Base-by-base conservation (phyloP, 92 coral and sea anemone species). In the Epizoanthus fatuus region DNA sequence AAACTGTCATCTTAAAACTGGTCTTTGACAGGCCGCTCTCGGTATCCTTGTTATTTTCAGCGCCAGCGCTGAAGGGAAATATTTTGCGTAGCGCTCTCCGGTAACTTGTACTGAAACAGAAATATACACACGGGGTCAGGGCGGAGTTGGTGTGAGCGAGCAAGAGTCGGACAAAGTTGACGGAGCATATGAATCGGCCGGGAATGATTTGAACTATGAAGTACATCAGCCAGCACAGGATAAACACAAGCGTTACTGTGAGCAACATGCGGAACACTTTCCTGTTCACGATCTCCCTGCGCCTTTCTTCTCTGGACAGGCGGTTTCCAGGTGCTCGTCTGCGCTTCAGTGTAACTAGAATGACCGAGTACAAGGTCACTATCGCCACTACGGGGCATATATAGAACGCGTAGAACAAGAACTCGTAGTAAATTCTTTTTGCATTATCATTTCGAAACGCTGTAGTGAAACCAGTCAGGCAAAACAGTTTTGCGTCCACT, bases 181-280 rank as follows among this genome's bases (percentile, higher is more conserved):
- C 65, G n/a, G 81, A 57, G 25, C 81, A 75, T 8, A 39, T 57
- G 55, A 75, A 75, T 19, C 22, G 40, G 35, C 12, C n/a, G 38
- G 45, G 25, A 0, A 57, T 16, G 10, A 75, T 57, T 54, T 75
- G 66, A 44, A 75, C 1, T 35, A 58, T 38, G 52, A 75, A 75
- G 22, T 75, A 75, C 81, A 75, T 75, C 53, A 75, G 11, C 81
- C 68, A 75, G 11, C 81, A 75, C 81, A 75, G 7, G 22, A 75
- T 32, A 17, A 58, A 75, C 68, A 75, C 58, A 7, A 29, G 39
- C n/a, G 81, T 75, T 7, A 75, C 81, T 7, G 54, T 35, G 4
- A 75, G 55, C 66, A 75, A 5, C 81, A 75, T 75, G 9, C 81
- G 81, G 62, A 75, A 75, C 19, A 75, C 81, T 39, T 44, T 75